phyloP scores from a whole-genome alignment of 2,797 vertebrate genomes.

The Diglossa cyanea region DNA sequence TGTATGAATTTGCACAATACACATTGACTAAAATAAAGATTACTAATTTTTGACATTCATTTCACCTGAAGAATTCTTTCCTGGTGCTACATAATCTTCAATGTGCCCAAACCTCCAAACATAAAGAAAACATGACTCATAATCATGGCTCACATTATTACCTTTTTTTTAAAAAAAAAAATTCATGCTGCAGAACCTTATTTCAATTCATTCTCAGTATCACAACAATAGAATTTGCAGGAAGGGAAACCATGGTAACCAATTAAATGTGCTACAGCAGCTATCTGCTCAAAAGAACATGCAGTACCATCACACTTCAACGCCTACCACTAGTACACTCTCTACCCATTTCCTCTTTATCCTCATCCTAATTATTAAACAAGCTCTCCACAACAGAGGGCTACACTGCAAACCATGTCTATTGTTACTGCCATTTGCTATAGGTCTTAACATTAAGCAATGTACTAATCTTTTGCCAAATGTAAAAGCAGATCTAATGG shows the following conservation, averaged over 20 bases:
- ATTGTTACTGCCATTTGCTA: conserved; percentile 28
- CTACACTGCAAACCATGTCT: conserved; percentile 14
- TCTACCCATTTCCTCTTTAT: conserved; percentile 64
- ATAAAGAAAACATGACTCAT: conserved; percentile 28
- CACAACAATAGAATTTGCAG: conserved; percentile 73
- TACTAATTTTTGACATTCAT: not conserved
- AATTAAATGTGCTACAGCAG: conserved; percentile 72
- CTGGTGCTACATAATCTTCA: not conserved
- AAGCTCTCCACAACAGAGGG: conserved; percentile 59
- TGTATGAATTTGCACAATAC: not conserved
- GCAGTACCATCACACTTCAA: conserved; percentile 70
- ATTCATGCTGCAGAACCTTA: conserved; percentile 63
- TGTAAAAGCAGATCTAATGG: conserved; percentile 56
- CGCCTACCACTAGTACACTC: conserved; percentile 70
- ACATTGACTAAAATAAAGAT: not conserved
- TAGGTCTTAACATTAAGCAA: conserved; percentile 17
- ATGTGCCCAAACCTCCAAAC: not conserved
- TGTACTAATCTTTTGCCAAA: not conserved
- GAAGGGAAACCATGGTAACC: conserved; percentile 81
- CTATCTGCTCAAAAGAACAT: conserved; percentile 76
- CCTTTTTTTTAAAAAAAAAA: conserved; percentile 1
- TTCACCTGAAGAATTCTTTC: conserved; percentile 6
- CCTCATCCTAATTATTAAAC: conserved; percentile 62
- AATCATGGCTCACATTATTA: conserved; percentile 45
- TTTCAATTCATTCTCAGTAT: conserved; percentile 68